Base-by-base conservation (phyloP, 1,140 invertebrate species). In the Dysdera silvatica region DNA sequence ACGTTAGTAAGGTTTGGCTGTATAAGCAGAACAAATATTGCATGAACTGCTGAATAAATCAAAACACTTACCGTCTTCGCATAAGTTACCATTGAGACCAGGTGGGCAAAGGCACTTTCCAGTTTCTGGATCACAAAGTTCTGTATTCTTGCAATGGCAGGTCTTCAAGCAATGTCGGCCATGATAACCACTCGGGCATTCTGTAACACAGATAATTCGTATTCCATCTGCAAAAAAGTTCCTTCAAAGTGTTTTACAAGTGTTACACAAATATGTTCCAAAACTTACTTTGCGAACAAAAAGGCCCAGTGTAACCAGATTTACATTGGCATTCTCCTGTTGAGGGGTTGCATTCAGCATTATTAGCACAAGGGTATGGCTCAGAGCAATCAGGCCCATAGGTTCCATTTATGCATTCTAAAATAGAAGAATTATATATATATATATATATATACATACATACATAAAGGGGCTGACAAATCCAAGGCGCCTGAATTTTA, bases 361-460 rank as follows among this genome's bases (percentile, higher is more conserved):
- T 85, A 75, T 94, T 89, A 72, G 82, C 71, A 75, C 94, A 97
- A 0, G 84, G 82, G 74, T 93, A 97, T 53, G 79, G 77, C 33
- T 88, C 82, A 61, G 87, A 77, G 71, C 89, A 97, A 57, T 85
- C 81, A 8, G 78, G 73, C 0, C 90, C 89, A 73, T 87, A 87
- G 47, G 81, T 87, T 32, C 86, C 87, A 24, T 77, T 76, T 0
- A 87, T 85, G 72, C 91, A 95, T 23, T 29, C 67, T 68, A 29
- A 35, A 54, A 59, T n/a, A n/a, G n/a, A n/a, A n/a, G n/a, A n/a
- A n/a, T n/a, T n/a, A n/a, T n/a, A n/a, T n/a, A n/a, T n/a, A n/a
- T n/a, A n/a, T n/a, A n/a, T n/a, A n/a, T n/a, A n/a, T n/a, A n/a
- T n/a, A n/a, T n/a, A n/a, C n/a, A n/a, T n/a, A n/a, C n/a, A n/a